phyloP scores from a whole-genome alignment of 2,888 invertebrate species.

The Stenurella melanura region DNA sequence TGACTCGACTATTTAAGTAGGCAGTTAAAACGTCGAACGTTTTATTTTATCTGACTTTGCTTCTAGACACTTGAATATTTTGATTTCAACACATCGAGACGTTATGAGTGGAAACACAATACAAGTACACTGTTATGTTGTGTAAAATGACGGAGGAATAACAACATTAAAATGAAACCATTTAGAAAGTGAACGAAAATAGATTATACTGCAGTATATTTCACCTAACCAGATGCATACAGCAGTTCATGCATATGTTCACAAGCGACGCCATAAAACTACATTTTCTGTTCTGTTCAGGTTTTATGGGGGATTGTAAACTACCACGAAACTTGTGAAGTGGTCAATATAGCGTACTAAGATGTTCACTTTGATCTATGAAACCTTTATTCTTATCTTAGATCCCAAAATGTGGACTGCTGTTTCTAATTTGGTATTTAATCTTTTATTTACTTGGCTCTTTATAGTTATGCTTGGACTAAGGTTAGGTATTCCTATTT shows the following conservation, averaged over 20 bases:
- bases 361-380: slow-evolving; percentile 46
- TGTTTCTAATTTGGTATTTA: slow-evolving; percentile 52
- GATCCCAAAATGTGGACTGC: slow-evolving; percentile 45
- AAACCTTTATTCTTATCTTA: slow-evolving; percentile 43
- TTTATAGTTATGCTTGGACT: slow-evolving; percentile 48
- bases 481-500: slow-evolving; percentile 42
- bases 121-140: slow-evolving; percentile 39
- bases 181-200: slow-evolving; percentile 57
- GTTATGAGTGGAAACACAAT: slow-evolving; percentile 43
- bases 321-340: slow-evolving; percentile 59
- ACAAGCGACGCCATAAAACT: slow-evolving; percentile 52
- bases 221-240: slow-evolving; percentile 59
- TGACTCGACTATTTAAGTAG: too few relatives aligned
- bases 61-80: slow-evolving; percentile 9
- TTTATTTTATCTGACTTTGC: not conserved
- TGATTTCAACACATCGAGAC: slow-evolving; percentile 17
- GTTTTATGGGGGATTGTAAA: slow-evolving; percentile 59
- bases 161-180: slow-evolving; percentile 51
- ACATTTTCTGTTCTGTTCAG: slow-evolving; percentile 48
- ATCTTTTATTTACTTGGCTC: slow-evolving; percentile 46
- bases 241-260: slow-evolving; percentile 59
- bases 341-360: slow-evolving; percentile 55
- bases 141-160: slow-evolving; percentile 44
- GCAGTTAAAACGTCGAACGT: not conserved
- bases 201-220: slow-evolving; percentile 57